Evolutionary conservation across 2,888 invertebrate genomes (phyloP).

Genomic region (Conomelus anceps): DNA sequence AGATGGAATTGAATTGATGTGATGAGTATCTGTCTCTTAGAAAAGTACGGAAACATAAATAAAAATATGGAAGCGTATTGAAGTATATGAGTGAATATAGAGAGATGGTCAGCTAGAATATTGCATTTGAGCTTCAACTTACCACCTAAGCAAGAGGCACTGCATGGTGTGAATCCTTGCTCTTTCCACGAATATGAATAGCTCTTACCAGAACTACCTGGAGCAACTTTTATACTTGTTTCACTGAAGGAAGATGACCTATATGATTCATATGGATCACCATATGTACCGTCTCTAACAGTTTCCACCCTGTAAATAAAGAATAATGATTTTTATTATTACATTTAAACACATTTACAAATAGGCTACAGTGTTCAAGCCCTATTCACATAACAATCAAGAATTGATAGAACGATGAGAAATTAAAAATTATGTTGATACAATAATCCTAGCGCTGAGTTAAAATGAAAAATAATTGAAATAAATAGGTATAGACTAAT

Average conservation of each 20-base stretch:
- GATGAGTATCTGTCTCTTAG: too few species aligned
- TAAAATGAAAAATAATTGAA: too few species aligned
- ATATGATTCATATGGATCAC: constrained; percentile 41
- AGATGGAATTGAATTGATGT: too few species aligned
- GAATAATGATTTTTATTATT: too few species aligned
- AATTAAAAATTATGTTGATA: too few species aligned
- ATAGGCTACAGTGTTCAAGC: too few species aligned
- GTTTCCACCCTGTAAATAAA: constrained; percentile 41
- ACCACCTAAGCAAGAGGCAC: constrained; percentile 87
- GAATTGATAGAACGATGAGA: neutral
- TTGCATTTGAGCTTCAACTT: constrained; percentile 37
- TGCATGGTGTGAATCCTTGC: constrained; percentile 87
- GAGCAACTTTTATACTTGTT: constrained; percentile 53
- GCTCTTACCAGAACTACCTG: constrained; percentile 63
- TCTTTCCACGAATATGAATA: constrained; percentile 79
- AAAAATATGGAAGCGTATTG: too few species aligned
- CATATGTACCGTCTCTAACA: constrained; percentile 41
- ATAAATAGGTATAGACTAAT: too few species aligned
- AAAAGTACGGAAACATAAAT: too few species aligned
- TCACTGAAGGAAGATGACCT: constrained; percentile 41
- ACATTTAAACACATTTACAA: too few species aligned
- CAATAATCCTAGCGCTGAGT: too few species aligned
- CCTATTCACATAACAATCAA: neutral
- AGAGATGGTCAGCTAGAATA: too few species aligned
- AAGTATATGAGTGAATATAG: neutral